Conservation (phyloP, 2,113 vertebrate species). For the Myocastor coypus region DNA sequence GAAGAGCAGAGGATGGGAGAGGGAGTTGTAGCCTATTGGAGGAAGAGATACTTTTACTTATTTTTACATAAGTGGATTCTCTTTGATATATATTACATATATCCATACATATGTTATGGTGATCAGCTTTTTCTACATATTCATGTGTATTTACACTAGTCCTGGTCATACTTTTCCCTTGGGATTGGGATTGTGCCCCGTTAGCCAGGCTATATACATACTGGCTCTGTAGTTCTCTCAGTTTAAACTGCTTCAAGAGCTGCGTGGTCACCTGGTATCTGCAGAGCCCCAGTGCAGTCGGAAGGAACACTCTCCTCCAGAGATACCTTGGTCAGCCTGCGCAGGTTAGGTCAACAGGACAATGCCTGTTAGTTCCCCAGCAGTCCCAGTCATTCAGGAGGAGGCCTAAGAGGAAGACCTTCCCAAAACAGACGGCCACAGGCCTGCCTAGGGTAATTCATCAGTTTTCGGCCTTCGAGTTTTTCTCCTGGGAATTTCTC, state of each 20-base stretch:
- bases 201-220: no score
- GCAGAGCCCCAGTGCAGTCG: neutral
- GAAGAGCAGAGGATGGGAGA: neutral
- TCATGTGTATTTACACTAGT: neutral
- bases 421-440: neutral
- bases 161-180: neutral
- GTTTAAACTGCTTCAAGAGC: neutral
- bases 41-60: neutral
- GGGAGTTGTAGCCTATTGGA: neutral
- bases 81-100: neutral
- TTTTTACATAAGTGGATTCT: neutral
- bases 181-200: neutral
- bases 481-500: neutral
- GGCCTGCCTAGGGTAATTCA: neutral
- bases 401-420: neutral
- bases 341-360: neutral
- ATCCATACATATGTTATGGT: neutral
- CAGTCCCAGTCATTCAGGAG: neutral
- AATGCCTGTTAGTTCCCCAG: neutral
- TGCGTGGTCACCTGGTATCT: neutral
- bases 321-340: neutral
- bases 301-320: neutral
- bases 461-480: neutral
- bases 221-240: neutral
- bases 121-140: slow-evolving; percentile 11